Percentiles rank a stretch among this genome's conserved stretches.
These are phyloP conservation scores for Tiphia femorata DNA, from an alignment of 2,888 invertebrate genomes.

Conservation along the genomic window DNA sequence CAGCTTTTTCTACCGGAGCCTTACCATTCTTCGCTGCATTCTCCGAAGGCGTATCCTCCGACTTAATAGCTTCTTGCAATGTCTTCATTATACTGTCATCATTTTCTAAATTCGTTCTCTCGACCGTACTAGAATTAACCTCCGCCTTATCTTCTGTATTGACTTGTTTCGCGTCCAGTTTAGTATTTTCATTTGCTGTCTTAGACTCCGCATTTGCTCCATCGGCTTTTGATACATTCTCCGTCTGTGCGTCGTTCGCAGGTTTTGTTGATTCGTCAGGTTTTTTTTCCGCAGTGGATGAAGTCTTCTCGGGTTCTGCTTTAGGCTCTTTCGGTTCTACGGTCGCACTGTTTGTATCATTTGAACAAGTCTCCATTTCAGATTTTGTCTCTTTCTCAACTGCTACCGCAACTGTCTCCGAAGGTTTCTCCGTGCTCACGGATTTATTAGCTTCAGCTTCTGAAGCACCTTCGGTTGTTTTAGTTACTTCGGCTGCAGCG, in stretches of 20 bases:
- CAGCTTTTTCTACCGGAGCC: conserved; percentile 19
- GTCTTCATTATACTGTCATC: conserved; percentile 21
- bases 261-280: conserved; percentile 32
- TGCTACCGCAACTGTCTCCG: no score
- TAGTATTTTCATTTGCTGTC: no score
- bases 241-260: conserved; percentile 28
- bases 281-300: conserved; percentile 42
- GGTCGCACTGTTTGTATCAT: no score
- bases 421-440: no score
- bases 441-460: no score
- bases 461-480: no score
- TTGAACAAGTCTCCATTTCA: no score
- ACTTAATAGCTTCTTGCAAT: conserved; percentile 31
- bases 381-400: not conserved
- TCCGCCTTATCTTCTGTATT: conserved; percentile 1
- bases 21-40: conserved; percentile 35
- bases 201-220: no score
- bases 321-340: conserved; percentile 21
- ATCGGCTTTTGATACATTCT: conserved; percentile 26
- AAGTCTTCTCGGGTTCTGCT: conserved; percentile 27
- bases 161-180: not conserved
- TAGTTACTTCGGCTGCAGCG: conserved; percentile 8
- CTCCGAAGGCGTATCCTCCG: conserved; percentile 28
- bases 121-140: conserved; percentile 19
- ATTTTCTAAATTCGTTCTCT: conserved; percentile 21